Evolutionary conservation across 2,113 vertebrate species (phyloP).

Genomic region (Chaenocephalus aceratus): DNA sequence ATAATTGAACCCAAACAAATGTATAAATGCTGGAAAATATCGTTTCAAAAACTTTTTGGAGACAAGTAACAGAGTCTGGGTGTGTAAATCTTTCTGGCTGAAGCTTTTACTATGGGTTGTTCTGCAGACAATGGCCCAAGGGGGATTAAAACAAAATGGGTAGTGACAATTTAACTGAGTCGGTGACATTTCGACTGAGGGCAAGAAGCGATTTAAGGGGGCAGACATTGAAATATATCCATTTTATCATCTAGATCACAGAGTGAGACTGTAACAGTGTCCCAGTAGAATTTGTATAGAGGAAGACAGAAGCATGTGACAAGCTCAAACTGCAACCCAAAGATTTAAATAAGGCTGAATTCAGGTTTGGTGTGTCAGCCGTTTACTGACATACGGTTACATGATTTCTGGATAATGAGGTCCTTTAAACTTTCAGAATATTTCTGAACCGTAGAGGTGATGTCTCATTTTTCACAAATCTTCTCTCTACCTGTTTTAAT

Average conservation of each 20-base stretch:
- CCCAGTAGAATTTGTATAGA: neutral
- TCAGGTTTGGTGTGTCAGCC: constrained; percentile 37
- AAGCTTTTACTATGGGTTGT: constrained; percentile 22
- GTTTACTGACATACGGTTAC: constrained; percentile 15
- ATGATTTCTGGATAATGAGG: constrained; percentile 60
- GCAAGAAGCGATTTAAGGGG: constrained; percentile 16
- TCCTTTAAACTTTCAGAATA: constrained; percentile 21
- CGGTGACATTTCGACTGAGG: constrained; percentile 35
- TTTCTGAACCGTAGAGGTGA: constrained; percentile 13
- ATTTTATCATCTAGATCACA: constrained; percentile 18
- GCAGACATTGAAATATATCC: neutral
- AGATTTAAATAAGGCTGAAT: constrained; percentile 20
- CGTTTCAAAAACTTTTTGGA: neutral
- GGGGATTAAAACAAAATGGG: constrained; percentile 3
- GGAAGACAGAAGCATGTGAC: constrained; percentile 7
- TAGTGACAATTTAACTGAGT: constrained; percentile 20
- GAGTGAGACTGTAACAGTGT: constrained; percentile 13
- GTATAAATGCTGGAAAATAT: neutral
- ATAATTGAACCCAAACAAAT: neutral
- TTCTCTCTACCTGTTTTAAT: constrained; percentile 13
- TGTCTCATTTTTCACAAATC: neutral
- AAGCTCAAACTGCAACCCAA: constrained; percentile 18
- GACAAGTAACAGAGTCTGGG: neutral
- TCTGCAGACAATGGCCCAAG: constrained; percentile 18
- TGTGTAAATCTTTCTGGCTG: constrained; percentile 2